Evolutionary conservation across 2,888 invertebrate genomes (phyloP), one percentile per base, ranked within the genome.

Genomic region (Melitaea athalia): DNA sequence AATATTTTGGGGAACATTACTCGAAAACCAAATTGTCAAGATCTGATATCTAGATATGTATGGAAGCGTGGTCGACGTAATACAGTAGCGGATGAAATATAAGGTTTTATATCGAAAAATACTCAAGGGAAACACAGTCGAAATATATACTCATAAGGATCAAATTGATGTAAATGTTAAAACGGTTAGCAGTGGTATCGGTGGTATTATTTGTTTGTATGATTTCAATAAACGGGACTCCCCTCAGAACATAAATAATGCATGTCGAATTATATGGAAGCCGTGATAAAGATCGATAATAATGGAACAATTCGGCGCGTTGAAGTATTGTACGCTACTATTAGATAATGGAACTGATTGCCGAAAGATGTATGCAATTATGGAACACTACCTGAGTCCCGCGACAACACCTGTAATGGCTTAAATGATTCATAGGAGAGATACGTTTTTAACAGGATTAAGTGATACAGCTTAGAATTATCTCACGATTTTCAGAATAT

Each of bases 181-280:
- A 38, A 15, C 38, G 62, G 11, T 69, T 55, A 69, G 59, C 61
- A 63, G 59, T 42, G 59, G 52, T 43, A 68, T 52, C 66, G 62
- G 60, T 47, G 61, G 70, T n/a, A 80, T 80, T 81, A 82, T 85
- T 86, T 85, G 85, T 87, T 83, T 85, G 79, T 85, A 87, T 85
- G 83, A 88, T 90, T 89, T 90, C 89, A 89, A 91, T 89, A 89
- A 88, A 85, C 82, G 82, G 77, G 72, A 75, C 84, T 80, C 87
- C 89, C 89, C 81, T 77, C 73, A 69, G 78, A 82, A 82, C 80
- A 90, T 91, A 89, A 91, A 91, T 91, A 91, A 92, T 91, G 88
- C 85, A 89, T 89, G 88, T 88, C 86, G 85, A 89, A 89, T 89
- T 86, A 85, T 78, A 77, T 76, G 69, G 72, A 70, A 64, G 71